phyloP scores from a whole-genome alignment of 2,888 invertebrate species.

The Tenthredo notha region DNA sequence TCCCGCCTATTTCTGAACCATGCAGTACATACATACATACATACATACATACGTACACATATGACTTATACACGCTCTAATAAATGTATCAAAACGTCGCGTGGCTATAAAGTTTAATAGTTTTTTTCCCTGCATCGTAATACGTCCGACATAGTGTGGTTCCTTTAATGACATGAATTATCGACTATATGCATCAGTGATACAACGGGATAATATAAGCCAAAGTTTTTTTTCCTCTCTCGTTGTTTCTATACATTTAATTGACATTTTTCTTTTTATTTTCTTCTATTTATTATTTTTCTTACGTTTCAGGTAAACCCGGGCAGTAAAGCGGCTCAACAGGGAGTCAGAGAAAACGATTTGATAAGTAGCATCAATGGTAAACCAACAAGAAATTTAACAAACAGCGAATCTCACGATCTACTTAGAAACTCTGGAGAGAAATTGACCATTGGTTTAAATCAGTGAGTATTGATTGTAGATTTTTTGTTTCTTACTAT shows the following conservation, averaged over 20 bases:
- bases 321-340: conserved; percentile 90
- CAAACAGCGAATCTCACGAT: conserved; percentile 87
- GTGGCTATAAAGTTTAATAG: conserved; percentile 32
- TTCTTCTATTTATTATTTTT: background rate
- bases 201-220: conserved; percentile 1
- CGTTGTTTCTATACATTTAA: background rate
- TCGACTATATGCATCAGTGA: background rate
- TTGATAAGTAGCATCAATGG: conserved; percentile 90
- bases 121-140: conserved; percentile 22
- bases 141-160: background rate
- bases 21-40: background rate
- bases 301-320: conserved; percentile 89
- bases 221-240: background rate
- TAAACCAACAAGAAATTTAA: conserved; percentile 84
- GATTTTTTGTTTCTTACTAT: background rate
- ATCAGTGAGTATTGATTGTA: conserved; percentile 83
- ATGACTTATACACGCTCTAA: background rate
- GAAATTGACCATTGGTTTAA: conserved; percentile 84
- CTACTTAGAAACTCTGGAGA: conserved; percentile 87
- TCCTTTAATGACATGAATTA: conserved; percentile 30
- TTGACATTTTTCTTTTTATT: background rate
- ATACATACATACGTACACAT: background rate
- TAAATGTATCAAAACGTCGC: conserved; percentile 40
- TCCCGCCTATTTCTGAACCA: background rate
- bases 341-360: conserved; percentile 90